Evolutionary conservation across 1,140 invertebrate species (phyloP).

Genomic region (Yoshiicerus persimilis): DNA sequence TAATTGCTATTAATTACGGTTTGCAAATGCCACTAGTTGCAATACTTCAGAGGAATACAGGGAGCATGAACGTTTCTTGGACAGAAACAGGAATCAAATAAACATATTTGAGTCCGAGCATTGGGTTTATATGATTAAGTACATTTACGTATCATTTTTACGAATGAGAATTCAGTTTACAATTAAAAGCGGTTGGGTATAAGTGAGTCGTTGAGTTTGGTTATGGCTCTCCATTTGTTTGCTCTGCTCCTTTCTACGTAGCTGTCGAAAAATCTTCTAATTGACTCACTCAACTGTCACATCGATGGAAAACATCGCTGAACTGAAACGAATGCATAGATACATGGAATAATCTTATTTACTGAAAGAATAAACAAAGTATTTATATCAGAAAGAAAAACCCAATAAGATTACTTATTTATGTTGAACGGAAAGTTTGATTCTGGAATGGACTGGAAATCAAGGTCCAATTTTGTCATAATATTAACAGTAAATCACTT

Average conservation of each 20-base stretch:
- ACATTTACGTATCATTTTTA: not conserved
- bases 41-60: too few relatives aligned
- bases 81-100: not conserved
- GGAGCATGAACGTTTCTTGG: not conserved
- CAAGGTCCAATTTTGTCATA: not conserved
- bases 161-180: not conserved
- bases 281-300: not conserved
- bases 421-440: not conserved
- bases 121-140: not conserved
- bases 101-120: not conserved
- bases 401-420: not conserved
- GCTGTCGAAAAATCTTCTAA: not conserved
- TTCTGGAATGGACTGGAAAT: not conserved
- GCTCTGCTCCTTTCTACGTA: not conserved
- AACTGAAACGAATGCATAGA: not conserved
- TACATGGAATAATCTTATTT: not conserved
- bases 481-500: not conserved
- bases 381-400: not conserved
- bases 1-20: too few relatives aligned
- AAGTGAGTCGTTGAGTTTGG: not conserved
- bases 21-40: too few relatives aligned
- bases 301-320: not conserved
- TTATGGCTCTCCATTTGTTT: not conserved
- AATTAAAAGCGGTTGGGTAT: not conserved
- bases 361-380: not conserved